Base-by-base conservation (phyloP, 2,888 invertebrate species). In the Gnatocerus cornutus region DNA sequence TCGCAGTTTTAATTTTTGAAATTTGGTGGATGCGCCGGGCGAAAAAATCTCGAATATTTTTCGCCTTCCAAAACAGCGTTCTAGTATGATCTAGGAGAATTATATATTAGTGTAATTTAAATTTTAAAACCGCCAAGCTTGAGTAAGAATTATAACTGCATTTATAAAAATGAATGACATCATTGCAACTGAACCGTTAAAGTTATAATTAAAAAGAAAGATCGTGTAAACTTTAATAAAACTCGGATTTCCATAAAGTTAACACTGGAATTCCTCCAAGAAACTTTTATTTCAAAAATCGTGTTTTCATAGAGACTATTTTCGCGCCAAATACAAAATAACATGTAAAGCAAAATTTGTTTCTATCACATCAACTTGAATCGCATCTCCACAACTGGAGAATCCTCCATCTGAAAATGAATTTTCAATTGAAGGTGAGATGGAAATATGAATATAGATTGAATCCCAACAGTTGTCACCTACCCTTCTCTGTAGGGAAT, bases 391-490 rank as follows among this genome's bases (percentile, higher is more conserved):
- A 16, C 56, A 56, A 46, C 56, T 41, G 53, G 14, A 55, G 53
- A 61, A 53, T 55, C 48, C 68, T 62, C 53, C 14, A 63, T 46
- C 59, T 61, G 62, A 56, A 69, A 72, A 72, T 70, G 73, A 74
- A 74, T 74, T 74, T 71, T 68, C 70, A 65, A 74, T 74, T 71
- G 73, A 71, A 55, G 71, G 43, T 63, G 72, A 67, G 70, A 71
- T 68, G 71, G 64, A 74, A 74, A 74, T 74, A 74, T 72, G 73
- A 74, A 74, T 74, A 74, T 74, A 74, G 71, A 74, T 72, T 72
- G 73, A 71, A 74, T 74, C 67, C 69, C 67, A 71, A 63, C 71
- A 66, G 70, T 73, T 72, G 68, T 68, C 70, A 70, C 55, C 70
- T 66, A 64, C 64, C 56, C 63, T 39, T 46, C 56, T 37, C 66